Evolutionary conservation across 2,113 vertebrate species (phyloP).

Genomic region (Peromyscus leucopus): DNA sequence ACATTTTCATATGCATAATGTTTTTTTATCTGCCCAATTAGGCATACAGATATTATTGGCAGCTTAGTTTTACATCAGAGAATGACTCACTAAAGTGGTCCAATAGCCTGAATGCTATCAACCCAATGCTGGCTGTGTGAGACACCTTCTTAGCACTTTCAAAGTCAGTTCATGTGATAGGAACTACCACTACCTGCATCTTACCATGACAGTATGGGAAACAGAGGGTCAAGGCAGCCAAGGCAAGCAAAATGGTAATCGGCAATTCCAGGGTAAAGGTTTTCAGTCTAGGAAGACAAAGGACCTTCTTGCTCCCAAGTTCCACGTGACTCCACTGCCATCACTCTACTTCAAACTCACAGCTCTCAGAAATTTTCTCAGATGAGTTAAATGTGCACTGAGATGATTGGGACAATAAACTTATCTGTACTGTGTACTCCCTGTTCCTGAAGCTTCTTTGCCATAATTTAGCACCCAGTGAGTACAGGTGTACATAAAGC

Average conservation of each 20-base stretch:
- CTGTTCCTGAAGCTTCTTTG: constrained; percentile 14
- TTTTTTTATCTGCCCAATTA: not conserved
- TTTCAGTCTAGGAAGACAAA: not conserved
- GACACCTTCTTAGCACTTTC: not conserved
- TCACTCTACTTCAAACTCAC: not conserved
- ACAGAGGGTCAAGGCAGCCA: not conserved
- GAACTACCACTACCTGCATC: not conserved
- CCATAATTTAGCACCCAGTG: not conserved
- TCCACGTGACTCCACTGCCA: not conserved
- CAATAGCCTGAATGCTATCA: not conserved
- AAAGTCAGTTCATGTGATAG: not conserved
- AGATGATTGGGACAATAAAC: constrained; percentile 42
- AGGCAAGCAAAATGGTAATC: not conserved
- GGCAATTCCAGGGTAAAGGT: not conserved
- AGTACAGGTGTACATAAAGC: constrained; percentile 60
- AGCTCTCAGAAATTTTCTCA: not conserved
- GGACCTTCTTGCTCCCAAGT: not conserved
- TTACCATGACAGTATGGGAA: not conserved
- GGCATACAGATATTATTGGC: not conserved
- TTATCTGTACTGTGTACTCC: constrained; percentile 23
- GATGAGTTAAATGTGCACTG: not conserved
- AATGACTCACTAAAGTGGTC: not conserved
- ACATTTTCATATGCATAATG: not conserved
- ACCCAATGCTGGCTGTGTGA: not conserved
- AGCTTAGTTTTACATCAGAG: not conserved